phyloP scores from a whole-genome alignment of 2,888 invertebrate species.

The Didymodactylos carnosus region DNA sequence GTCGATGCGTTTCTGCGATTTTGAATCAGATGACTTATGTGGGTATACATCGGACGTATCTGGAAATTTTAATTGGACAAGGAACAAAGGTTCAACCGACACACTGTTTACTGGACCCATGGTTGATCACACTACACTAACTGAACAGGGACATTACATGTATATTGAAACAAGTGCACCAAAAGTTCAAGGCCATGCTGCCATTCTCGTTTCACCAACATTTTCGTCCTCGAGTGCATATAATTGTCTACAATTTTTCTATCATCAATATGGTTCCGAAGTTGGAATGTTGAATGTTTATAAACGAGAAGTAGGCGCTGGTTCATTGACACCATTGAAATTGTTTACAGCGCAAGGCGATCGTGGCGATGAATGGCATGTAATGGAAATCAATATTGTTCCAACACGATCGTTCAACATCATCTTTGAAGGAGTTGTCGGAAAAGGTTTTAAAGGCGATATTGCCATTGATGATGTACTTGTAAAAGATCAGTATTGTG shows the following conservation, averaged over 20 bases:
- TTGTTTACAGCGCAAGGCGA: background rate
- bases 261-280: conserved; percentile 23
- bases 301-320: conserved; percentile 9
- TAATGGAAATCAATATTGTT: conserved; percentile 3
- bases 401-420: background rate
- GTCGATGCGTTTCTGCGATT: background rate
- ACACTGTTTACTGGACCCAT: conserved; percentile 21
- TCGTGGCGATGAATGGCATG: conserved; percentile 12
- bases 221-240: background rate
- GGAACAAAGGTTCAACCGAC: conserved; percentile 20
- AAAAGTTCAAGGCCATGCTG: conserved; percentile 20
- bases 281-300: conserved; percentile 22
- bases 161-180: conserved; percentile 22
- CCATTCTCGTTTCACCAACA: conserved; percentile 17
- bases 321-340: background rate
- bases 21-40: conserved; percentile 22
- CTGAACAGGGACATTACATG: conserved; percentile 19
- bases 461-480: conserved; percentile 10
- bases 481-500: conserved; percentile 14
- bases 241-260: conserved; percentile 25
- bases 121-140: conserved; percentile 21
- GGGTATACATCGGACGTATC: conserved; percentile 23
- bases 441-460: conserved; percentile 1
- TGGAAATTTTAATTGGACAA: conserved; percentile 29
- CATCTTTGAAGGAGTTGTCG: conserved; percentile 8